Percentiles rank a stretch among this genome's conserved stretches.
Conservation (phyloP, 2,113 vertebrate species). For the Rana temporaria region DNA sequence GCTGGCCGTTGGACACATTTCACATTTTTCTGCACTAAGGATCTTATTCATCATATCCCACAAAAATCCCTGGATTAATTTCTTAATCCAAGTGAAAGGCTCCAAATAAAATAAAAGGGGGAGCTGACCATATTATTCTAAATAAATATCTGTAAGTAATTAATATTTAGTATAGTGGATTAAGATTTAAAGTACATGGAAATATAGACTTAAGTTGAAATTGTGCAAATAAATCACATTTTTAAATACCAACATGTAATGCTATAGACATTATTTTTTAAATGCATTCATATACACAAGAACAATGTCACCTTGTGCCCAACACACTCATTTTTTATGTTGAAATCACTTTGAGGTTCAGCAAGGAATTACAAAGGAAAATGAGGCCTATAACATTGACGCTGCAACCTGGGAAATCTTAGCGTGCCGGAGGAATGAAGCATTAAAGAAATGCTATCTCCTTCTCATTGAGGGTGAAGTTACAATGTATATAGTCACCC, state of each 20-base stretch:
- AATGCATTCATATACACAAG: no score
- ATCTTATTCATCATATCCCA: slow-evolving; percentile 49
- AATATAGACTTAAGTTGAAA: not conserved
- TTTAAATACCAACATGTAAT: not conserved
- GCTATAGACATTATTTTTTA: no score
- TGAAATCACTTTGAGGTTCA: no score
- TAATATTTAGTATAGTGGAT: slow-evolving; percentile 47
- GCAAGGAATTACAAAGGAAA: no score
- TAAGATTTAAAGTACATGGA: not conserved
- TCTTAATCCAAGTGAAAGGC: slow-evolving; percentile 54
- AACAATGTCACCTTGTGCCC: no score
- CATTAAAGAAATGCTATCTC: no score
- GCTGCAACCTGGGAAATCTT: no score
- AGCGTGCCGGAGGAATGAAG: no score
- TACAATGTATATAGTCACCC: no score
- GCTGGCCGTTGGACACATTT: slow-evolving; percentile 45
- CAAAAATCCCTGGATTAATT: slow-evolving; percentile 55
- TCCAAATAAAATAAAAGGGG: slow-evolving; percentile 49
- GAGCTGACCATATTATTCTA: slow-evolving; percentile 42
- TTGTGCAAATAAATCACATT: not conserved
- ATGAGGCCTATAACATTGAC: no score
- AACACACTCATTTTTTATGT: no score
- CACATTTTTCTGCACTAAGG: slow-evolving; percentile 50
- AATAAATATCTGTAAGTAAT: slow-evolving; percentile 53
- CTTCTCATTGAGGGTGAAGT: no score